phyloP scores from a whole-genome alignment of 1,140 invertebrate species.

The Drosophila ercepeae region DNA sequence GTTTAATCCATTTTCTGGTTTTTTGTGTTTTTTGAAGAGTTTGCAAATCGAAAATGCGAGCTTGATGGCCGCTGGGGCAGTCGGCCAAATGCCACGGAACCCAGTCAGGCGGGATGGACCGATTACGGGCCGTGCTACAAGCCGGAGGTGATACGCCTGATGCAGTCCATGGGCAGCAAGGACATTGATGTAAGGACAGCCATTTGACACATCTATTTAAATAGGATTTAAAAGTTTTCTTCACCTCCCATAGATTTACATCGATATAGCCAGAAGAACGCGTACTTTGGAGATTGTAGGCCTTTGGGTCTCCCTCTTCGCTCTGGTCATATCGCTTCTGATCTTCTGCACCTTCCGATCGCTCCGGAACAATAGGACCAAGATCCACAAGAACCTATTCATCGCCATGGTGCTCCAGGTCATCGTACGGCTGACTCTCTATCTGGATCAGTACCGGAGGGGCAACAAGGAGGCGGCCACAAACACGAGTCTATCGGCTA shows the following conservation, averaged over 20 bases:
- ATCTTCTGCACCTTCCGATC: conserved; percentile 93
- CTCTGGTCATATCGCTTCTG: conserved; percentile 89
- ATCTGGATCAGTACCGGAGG: conserved; percentile 90
- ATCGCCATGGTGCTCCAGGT: conserved; percentile 94
- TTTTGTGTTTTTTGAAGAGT: conserved; percentile 85
- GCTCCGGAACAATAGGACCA: conserved; percentile 92
- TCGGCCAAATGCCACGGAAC: conserved; percentile 71
- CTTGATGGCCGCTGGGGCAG: conserved; percentile 90
- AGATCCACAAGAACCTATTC: conserved; percentile 95
- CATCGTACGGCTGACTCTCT: conserved; percentile 91
- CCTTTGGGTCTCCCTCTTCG: conserved; percentile 90
- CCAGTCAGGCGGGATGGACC: conserved; percentile 89
- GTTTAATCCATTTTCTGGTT: conserved; percentile 11
- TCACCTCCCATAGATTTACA: conserved; percentile 37
- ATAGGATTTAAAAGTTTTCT: not conserved
- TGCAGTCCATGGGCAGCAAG: conserved; percentile 85
- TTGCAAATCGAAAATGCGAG: conserved; percentile 90
- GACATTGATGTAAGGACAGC: conserved; percentile 76
- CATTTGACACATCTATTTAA: not conserved
- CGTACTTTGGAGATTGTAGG: conserved; percentile 92
- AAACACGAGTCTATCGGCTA: conserved; percentile 84
- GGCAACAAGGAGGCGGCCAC: conserved; percentile 54
- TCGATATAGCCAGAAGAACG: conserved; percentile 89
- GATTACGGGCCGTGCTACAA: conserved; percentile 94
- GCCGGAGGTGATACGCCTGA: conserved; percentile 87